Percentiles rank a stretch among this genome's conserved stretches.
phyloP scores from a whole-genome alignment of 2,888 invertebrate genomes.

The Dolichomitus sp. region DNA sequence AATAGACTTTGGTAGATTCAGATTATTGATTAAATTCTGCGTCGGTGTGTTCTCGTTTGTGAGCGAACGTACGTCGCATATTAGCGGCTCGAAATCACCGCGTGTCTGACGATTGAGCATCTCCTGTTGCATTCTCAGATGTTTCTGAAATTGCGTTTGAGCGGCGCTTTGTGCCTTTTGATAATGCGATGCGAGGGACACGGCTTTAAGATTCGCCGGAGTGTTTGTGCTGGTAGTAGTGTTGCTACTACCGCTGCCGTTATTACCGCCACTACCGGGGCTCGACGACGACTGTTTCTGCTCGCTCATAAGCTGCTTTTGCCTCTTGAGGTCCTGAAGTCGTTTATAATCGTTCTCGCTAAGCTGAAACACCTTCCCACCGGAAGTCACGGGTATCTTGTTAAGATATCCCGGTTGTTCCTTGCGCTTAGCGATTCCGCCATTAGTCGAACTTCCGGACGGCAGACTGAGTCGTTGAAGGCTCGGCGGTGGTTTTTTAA shows the following conservation, averaged over 20 bases:
- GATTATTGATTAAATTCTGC: slow-evolving; percentile 82
- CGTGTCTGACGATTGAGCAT: slow-evolving; percentile 83
- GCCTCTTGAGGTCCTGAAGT: slow-evolving; percentile 86
- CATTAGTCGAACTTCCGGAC: slow-evolving; percentile 72
- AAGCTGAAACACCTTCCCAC: slow-evolving; percentile 93
- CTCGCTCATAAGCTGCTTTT: slow-evolving; percentile 85
- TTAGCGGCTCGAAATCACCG: slow-evolving; percentile 84
- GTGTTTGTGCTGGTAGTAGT: slow-evolving; percentile 53
- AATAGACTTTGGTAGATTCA: slow-evolving; percentile 84
- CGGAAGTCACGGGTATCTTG: slow-evolving; percentile 88
- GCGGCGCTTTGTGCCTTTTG: slow-evolving; percentile 78
- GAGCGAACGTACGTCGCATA: slow-evolving; percentile 83
- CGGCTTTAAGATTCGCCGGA: slow-evolving; percentile 64
- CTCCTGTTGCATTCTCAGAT: slow-evolving; percentile 83
- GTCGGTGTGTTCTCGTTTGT: slow-evolving; percentile 83
- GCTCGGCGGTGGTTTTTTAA: slow-evolving; percentile 84
- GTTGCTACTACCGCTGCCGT: slow-evolving; percentile 47
- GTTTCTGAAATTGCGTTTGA: slow-evolving; percentile 83
- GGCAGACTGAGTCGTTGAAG: slow-evolving; percentile 79
- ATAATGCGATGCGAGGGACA: slow-evolving; percentile 67
- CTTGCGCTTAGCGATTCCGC: slow-evolving; percentile 75
- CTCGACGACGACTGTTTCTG: slow-evolving; percentile 71
- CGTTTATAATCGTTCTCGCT: slow-evolving; percentile 93
- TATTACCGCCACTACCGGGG: slow-evolving; percentile 56
- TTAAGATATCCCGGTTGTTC: slow-evolving; percentile 87